Percentiles rank a stretch among this genome's conserved stretches.
These are phyloP conservation scores for Chymomyza caudatula DNA, from an alignment of 2,888 invertebrate genomes.

Conservation along the genomic window DNA sequence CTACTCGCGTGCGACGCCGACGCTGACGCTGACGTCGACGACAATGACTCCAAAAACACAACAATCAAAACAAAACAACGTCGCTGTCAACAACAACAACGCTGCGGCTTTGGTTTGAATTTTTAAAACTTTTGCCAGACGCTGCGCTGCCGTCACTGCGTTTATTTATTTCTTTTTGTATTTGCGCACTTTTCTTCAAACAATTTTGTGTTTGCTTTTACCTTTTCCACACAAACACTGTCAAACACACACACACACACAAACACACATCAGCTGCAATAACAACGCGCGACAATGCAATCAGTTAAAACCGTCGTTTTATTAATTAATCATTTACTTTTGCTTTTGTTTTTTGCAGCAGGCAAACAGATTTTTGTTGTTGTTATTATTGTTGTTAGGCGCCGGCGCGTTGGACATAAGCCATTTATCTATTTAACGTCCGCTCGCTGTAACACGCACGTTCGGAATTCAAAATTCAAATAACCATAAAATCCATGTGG, in stretches of 20 bases:
- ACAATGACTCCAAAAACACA: background rate
- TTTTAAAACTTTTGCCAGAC: background rate
- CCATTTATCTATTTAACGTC: background rate
- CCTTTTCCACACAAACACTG: background rate
- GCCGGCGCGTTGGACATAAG: background rate
- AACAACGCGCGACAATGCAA: background rate
- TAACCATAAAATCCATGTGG: background rate
- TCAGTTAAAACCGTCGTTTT: no score
- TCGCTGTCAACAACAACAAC: background rate
- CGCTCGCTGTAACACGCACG: background rate
- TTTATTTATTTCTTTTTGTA: constrained; percentile 8
- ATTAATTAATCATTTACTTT: background rate
- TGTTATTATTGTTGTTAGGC: background rate
- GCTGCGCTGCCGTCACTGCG: background rate
- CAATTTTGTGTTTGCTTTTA: background rate
- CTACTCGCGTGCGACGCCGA: background rate
- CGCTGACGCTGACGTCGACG: background rate
- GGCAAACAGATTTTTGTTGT: background rate
- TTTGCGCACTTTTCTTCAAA: constrained; percentile 18
- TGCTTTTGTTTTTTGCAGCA: background rate
- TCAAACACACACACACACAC: background rate
- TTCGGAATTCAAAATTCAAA: background rate
- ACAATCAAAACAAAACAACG: background rate
- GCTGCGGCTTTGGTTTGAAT: background rate
- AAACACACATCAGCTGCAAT: background rate